Percentiles rank a stretch among this genome's conserved stretches.
These are phyloP conservation scores for Lamprotornis superbus DNA, from an alignment of 2,113 vertebrate species.

Conservation along the genomic window DNA sequence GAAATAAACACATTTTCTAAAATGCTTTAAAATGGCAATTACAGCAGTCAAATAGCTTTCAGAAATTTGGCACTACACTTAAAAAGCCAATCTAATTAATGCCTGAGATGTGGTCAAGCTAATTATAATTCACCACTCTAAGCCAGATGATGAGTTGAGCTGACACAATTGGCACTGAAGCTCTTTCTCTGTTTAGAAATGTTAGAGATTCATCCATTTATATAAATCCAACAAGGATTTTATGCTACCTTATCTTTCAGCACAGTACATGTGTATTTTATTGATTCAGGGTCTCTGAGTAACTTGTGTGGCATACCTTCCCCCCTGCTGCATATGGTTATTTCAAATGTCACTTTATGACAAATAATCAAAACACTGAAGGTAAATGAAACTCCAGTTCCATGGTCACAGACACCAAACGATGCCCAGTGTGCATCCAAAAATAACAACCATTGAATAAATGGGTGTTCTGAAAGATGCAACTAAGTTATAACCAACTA, in stretches of 20 bases:
- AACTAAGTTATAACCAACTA: background rate
- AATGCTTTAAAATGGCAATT: background rate
- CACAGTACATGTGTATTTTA: background rate
- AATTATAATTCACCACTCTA: background rate
- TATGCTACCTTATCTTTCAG: background rate
- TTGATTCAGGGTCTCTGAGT: background rate
- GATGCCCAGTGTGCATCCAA: background rate
- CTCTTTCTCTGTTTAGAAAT: background rate
- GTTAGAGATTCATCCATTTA: background rate
- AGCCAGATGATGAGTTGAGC: background rate
- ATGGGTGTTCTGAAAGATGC: background rate
- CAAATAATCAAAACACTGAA: background rate
- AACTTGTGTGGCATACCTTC: background rate
- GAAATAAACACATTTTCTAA: background rate
- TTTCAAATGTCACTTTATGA: background rate
- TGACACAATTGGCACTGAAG: background rate
- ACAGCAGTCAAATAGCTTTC: background rate
- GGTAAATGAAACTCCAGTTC: background rate
- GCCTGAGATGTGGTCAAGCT: background rate
- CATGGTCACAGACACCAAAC: background rate
- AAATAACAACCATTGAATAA: background rate
- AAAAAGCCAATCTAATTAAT: background rate
- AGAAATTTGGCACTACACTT: background rate
- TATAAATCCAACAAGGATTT: background rate
- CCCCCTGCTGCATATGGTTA: background rate